Evolutionary conservation across 1,140 invertebrate species (phyloP).

Genomic region (Drosophila chauvacae): DNA sequence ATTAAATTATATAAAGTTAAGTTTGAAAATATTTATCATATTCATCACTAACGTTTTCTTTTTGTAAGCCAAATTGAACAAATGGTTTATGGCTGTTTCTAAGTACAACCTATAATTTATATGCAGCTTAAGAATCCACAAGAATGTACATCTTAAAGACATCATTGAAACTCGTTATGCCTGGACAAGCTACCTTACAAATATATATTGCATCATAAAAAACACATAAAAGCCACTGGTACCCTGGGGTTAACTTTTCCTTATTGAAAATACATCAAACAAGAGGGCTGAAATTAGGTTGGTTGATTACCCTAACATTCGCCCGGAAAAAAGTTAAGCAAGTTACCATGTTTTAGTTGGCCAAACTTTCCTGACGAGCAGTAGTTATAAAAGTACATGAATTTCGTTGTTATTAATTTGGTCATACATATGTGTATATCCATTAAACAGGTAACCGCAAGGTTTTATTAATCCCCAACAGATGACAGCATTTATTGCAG

Average conservation of each 20-base stretch:
- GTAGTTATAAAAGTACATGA: conserved; percentile 10
- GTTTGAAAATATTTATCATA: neutral
- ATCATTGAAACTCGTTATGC: neutral
- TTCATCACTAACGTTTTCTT: neutral
- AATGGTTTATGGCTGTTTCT: neutral
- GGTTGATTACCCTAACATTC: conserved; percentile 3
- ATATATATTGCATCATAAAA: conserved; percentile 34
- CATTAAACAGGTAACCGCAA: neutral
- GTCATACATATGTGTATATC: neutral
- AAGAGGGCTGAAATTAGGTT: conserved; percentile 2
- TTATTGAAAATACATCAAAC: conserved; percentile 23
- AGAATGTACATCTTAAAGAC: neutral
- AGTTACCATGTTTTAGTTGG: conserved; percentile 6
- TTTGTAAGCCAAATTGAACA: neutral
- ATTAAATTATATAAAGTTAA: neutral
- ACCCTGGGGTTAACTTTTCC: conserved; percentile 9
- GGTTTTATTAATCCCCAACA: conserved; percentile 7
- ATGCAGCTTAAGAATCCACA: neutral
- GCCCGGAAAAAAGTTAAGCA: neutral
- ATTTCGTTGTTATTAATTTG: conserved; percentile 4
- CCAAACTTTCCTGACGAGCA: conserved; percentile 15
- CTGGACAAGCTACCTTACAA: neutral
- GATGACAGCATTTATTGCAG: neutral
- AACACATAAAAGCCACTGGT: conserved; percentile 8
- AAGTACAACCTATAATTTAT: neutral